These are phyloP conservation scores for Poicephalus meyeri DNA, from an alignment of 2,113 vertebrate species.

Conservation along the genomic window DNA sequence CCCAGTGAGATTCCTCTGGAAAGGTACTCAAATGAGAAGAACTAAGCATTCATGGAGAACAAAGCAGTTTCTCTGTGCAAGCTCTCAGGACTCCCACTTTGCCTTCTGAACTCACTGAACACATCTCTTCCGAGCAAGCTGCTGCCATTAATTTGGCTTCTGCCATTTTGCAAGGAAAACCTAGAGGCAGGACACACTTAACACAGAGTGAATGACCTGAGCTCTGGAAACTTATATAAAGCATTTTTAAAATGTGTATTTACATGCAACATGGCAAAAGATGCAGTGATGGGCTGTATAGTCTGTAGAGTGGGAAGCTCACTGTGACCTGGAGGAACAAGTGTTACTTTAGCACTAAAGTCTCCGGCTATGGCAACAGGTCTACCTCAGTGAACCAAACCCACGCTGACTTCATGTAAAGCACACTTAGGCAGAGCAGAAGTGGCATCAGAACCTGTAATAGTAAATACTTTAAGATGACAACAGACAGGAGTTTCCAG, in stretches of 20 bases:
- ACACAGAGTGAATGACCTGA: background rate
- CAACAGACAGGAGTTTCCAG: background rate
- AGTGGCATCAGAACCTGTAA: background rate
- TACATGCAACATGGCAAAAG: background rate
- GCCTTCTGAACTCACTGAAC: background rate
- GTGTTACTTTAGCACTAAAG: background rate
- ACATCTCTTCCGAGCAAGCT: background rate
- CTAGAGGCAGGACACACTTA: background rate
- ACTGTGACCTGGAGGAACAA: background rate
- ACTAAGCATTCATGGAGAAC: fast-evolving
- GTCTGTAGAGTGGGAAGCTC: background rate
- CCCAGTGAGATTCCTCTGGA: background rate
- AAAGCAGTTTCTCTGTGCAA: background rate
- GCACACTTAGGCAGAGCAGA: background rate
- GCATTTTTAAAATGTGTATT: background rate
- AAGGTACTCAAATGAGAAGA: background rate
- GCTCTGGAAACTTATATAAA: background rate
- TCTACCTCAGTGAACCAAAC: background rate
- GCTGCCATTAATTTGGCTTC: background rate
- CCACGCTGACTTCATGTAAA: background rate
- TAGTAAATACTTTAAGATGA: background rate
- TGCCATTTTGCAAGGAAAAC: background rate
- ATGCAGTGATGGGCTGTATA: background rate
- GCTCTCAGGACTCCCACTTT: background rate
- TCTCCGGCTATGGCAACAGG: background rate